Percentiles rank a stretch among this genome's conserved stretches.
Evolutionary conservation across 2,113 vertebrate species (phyloP).

Genomic region (Ceratotherium simum): DNA sequence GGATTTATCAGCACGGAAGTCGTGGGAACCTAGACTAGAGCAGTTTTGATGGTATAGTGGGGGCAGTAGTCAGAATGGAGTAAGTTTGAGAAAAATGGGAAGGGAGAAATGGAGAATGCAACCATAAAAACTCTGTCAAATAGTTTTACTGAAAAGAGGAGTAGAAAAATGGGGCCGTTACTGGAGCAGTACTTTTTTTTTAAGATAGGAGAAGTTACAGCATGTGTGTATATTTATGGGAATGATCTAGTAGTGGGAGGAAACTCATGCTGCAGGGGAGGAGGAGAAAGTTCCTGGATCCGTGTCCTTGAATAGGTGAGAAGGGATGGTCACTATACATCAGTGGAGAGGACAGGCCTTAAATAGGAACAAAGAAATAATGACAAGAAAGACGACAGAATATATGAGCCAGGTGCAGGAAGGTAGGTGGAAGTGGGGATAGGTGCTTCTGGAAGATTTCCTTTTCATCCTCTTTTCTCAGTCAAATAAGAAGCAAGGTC

Average conservation of each 20-base stretch:
- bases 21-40: neutral
- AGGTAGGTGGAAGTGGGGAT: neutral
- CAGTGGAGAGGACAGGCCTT: neutral
- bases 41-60: neutral
- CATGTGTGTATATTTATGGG: neutral
- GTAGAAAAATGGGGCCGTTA: neutral
- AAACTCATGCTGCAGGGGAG: neutral
- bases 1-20: neutral
- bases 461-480: neutral
- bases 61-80: neutral
- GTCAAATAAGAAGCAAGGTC: neutral
- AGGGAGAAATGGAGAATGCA: neutral
- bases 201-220: neutral
- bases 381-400: neutral
- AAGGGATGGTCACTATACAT: neutral
- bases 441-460: neutral
- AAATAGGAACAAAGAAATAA: neutral
- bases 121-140: neutral
- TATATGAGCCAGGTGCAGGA: neutral
- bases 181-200: neutral
- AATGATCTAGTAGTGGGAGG: neutral
- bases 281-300: neutral
- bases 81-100: neutral
- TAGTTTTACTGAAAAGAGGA: slow-evolving; percentile 1
- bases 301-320: neutral